Percentiles rank a stretch among this genome's conserved stretches.
Conservation (phyloP, 2,888 invertebrate genomes). For the Axea sp. region DNA sequence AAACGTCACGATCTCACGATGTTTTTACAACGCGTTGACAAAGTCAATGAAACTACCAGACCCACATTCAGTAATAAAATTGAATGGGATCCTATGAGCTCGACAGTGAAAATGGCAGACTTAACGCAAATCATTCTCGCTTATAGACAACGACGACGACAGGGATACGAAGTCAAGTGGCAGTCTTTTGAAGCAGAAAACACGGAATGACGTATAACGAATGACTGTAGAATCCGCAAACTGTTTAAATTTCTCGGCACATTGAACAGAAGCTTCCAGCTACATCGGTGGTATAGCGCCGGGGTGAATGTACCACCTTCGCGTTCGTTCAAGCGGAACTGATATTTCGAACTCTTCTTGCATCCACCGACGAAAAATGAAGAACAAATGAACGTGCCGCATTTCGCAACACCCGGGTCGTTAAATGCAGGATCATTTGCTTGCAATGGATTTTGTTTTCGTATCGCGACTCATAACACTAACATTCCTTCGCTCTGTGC, state of each 20-base stretch:
- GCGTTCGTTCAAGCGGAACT: slow-evolving; percentile 39
- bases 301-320: slow-evolving; percentile 50
- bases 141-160: slow-evolving; percentile 37
- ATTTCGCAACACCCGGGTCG: slow-evolving; percentile 9
- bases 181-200: slow-evolving; percentile 46
- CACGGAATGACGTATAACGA: slow-evolving; percentile 55
- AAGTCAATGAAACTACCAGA: slow-evolving; percentile 40
- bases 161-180: slow-evolving; percentile 37
- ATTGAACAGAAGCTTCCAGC: slow-evolving; percentile 50
- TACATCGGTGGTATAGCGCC: slow-evolving; percentile 20
- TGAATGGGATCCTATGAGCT: slow-evolving; percentile 23
- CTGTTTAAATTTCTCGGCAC: slow-evolving; percentile 59
- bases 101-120: slow-evolving; percentile 41
- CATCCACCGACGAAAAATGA: slow-evolving; percentile 22
- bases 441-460: slow-evolving; percentile 10
- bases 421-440: slow-evolving; percentile 20
- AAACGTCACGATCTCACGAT: slow-evolving; percentile 26
- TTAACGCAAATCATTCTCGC: slow-evolving; percentile 52
- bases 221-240: slow-evolving; percentile 56
- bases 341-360: slow-evolving; percentile 50
- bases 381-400: slow-evolving; percentile 19
- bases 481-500: too few species aligned
- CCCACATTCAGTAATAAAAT: slow-evolving; percentile 40
- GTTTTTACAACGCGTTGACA: slow-evolving; percentile 45
- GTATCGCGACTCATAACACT: background rate